Percentiles rank a stretch among this genome's conserved stretches.
Evolutionary conservation across 2,888 invertebrate species (phyloP).

Genomic region (Zaprionus obscuricornis): DNA sequence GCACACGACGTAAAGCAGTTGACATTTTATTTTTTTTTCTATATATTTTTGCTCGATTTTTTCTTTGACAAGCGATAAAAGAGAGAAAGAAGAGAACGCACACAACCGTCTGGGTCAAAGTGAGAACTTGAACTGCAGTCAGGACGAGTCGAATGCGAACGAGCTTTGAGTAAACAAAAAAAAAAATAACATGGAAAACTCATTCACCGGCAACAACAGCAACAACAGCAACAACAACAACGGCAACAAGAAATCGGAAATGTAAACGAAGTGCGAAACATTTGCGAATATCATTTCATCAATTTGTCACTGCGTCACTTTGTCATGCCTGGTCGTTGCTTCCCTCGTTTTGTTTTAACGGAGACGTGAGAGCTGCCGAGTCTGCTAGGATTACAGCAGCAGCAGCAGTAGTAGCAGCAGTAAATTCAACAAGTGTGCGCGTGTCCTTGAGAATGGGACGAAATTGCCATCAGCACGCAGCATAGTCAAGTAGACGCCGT

Average conservation of each 20-base stretch:
- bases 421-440: slow-evolving; percentile 38
- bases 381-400: slow-evolving; percentile 15
- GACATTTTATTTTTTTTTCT: slow-evolving; percentile 46
- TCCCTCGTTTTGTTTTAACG: too few relatives aligned
- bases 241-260: slow-evolving; percentile 6
- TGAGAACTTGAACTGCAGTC: too few relatives aligned
- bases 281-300: slow-evolving; percentile 43
- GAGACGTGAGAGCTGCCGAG: slow-evolving; percentile 20
- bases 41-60: too few relatives aligned
- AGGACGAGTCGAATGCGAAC: neutral
- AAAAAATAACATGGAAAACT: slow-evolving; percentile 9
- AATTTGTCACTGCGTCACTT: slow-evolving; percentile 4
- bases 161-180: slow-evolving; percentile 24
- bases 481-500: slow-evolving; percentile 25
- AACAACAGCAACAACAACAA: slow-evolving; percentile 26
- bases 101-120: slow-evolving; percentile 42
- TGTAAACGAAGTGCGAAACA: slow-evolving; percentile 22
- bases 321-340: too few relatives aligned
- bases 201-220: slow-evolving; percentile 5
- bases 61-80: too few relatives aligned
- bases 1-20: slow-evolving; percentile 63
- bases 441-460: slow-evolving; percentile 33
- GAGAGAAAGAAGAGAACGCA: slow-evolving; percentile 26
- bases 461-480: too few relatives aligned
- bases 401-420: too few relatives aligned